phyloP scores from a whole-genome alignment of 2,888 invertebrate genomes.

The Sarcophaga rosellei region DNA sequence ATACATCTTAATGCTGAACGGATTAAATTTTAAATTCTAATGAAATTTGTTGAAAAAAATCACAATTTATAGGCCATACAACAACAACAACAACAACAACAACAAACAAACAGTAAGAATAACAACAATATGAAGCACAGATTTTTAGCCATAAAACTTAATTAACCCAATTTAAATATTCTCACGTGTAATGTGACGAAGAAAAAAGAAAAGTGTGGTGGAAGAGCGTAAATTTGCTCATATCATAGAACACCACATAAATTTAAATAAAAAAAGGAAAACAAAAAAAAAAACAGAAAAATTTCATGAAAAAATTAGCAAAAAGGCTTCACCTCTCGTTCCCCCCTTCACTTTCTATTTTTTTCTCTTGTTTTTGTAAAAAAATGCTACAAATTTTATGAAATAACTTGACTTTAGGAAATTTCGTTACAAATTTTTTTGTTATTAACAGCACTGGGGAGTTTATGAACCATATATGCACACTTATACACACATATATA shows the following conservation, averaged over 20 bases:
- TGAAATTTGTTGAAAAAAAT: background rate
- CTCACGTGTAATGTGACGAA: background rate
- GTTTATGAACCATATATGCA: too few relatives aligned
- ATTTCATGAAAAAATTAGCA: too few relatives aligned
- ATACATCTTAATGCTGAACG: background rate
- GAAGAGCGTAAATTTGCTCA: too few relatives aligned
- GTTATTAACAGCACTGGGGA: too few relatives aligned
- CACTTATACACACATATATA: too few relatives aligned
- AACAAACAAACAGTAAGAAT: too few relatives aligned
- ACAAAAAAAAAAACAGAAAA: background rate
- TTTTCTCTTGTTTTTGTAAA: background rate
- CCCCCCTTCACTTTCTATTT: too few relatives aligned
- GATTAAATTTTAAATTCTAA: background rate
- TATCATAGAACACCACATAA: background rate
- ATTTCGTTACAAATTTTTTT: background rate
- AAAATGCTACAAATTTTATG: background rate
- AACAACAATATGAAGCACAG: too few relatives aligned
- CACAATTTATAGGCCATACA: background rate
- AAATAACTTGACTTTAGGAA: background rate
- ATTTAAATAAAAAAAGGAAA: background rate
- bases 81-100: background rate
- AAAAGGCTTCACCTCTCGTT: too few relatives aligned
- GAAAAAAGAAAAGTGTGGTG: background rate
- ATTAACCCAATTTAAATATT: constrained; percentile 55
- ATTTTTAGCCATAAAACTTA: constrained; percentile 17